Conservation (phyloP, 2,113 vertebrate species). For the Xenopus borealis region DNA sequence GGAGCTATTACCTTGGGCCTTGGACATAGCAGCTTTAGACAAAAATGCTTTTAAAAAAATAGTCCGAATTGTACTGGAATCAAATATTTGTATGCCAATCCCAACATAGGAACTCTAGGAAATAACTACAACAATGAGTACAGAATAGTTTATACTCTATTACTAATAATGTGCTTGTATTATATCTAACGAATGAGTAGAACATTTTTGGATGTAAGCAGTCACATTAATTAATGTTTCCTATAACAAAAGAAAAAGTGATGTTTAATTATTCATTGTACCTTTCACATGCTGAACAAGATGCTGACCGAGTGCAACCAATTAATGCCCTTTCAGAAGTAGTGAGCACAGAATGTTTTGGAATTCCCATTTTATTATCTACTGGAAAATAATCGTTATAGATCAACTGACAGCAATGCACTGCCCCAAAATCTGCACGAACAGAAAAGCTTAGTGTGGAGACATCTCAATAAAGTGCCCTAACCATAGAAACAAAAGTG, state of each 20-base stretch:
- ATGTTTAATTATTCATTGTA: not conserved
- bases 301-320: conserved; percentile 9
- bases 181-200: too few relatives aligned
- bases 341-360: conserved; percentile 25
- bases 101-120: too few relatives aligned
- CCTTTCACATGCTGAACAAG: not conserved
- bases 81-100: too few relatives aligned
- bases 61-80: too few relatives aligned
- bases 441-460: not conserved
- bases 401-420: conserved; percentile 23
- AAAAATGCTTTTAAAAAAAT: too few relatives aligned
- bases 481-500: too few relatives aligned
- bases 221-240: conserved; percentile 11
- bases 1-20: too few relatives aligned
- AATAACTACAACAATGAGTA: too few relatives aligned
- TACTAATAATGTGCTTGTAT: too few relatives aligned
- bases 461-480: too few relatives aligned
- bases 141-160: too few relatives aligned
- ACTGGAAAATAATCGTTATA: conserved; percentile 35
- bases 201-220: not conserved
- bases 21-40: too few relatives aligned
- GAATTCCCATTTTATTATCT: conserved; percentile 42
- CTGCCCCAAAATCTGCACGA: conserved; percentile 17
- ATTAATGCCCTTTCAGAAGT: conserved; percentile 24
- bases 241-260: not conserved